Evolutionary conservation across 2,797 vertebrate species (phyloP).

Genomic region (Naso thynnoides): DNA sequence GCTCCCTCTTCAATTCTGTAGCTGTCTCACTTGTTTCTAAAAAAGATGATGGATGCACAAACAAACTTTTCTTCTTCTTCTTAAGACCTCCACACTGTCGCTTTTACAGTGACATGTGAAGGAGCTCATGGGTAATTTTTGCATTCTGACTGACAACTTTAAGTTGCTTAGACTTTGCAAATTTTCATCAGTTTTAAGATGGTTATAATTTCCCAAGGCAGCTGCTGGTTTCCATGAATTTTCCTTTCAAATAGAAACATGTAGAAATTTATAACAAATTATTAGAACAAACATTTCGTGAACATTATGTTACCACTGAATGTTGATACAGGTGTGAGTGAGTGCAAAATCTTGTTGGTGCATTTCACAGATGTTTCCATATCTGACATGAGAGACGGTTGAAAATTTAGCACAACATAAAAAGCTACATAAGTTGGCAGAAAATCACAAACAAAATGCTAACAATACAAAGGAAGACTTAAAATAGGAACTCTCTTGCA

Average conservation of each 20-base stretch:
- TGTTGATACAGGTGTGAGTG: not conserved
- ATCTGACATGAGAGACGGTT: not conserved
- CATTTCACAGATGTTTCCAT: not conserved
- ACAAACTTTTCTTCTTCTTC: conserved; percentile 21
- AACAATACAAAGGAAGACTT: not conserved
- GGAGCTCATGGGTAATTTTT: not conserved
- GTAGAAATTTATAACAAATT: not conserved
- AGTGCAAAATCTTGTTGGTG: not conserved
- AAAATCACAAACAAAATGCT: not conserved
- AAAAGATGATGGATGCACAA: conserved; percentile 33
- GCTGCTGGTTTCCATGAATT: not conserved
- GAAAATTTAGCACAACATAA: not conserved
- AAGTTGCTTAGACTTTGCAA: not conserved
- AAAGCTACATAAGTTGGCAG: not conserved
- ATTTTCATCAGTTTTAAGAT: not conserved
- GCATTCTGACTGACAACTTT: not conserved
- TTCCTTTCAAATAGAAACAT: not conserved
- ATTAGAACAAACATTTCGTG: not conserved
- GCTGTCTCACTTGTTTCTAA: conserved; percentile 32
- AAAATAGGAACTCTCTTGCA: not conserved
- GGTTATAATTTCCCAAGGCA: not conserved
- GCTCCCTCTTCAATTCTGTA: conserved; percentile 24
- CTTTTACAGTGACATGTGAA: not conserved
- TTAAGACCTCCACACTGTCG: not conserved
- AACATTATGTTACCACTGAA: not conserved